Conservation (phyloP, 2,113 vertebrate species). For the Melanerpes aurifrons region DNA sequence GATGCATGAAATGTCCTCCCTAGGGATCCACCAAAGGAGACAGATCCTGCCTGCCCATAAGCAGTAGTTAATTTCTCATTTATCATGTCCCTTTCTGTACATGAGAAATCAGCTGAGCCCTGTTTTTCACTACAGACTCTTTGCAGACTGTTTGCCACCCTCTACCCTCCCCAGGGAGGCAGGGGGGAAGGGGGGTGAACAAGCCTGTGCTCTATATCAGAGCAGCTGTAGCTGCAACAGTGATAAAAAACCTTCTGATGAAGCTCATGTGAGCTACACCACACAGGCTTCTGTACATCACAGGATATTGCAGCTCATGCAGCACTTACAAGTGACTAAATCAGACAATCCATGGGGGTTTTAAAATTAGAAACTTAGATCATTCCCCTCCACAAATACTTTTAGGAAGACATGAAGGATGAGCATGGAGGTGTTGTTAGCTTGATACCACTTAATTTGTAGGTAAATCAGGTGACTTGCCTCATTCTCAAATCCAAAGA, state of each 20-base stretch:
- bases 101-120: background rate
- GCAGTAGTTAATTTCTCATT: background rate
- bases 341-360: background rate
- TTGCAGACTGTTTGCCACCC: background rate
- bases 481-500: background rate
- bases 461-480: background rate
- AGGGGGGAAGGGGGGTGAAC: no score
- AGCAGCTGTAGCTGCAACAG: background rate
- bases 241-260: background rate
- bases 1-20: background rate
- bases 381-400: background rate
- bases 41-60: background rate
- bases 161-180: no score
- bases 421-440: background rate
- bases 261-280: background rate
- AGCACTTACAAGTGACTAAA: background rate
- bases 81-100: background rate
- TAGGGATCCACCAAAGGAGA: no score
- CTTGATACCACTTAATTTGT: background rate
- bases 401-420: background rate
- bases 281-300: background rate
- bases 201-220: background rate
- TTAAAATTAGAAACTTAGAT: background rate
- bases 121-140: background rate
- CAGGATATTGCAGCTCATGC: background rate